Evolutionary conservation across 1,140 invertebrate species (phyloP).

Genomic region (Rhyzopertha dominica): DNA sequence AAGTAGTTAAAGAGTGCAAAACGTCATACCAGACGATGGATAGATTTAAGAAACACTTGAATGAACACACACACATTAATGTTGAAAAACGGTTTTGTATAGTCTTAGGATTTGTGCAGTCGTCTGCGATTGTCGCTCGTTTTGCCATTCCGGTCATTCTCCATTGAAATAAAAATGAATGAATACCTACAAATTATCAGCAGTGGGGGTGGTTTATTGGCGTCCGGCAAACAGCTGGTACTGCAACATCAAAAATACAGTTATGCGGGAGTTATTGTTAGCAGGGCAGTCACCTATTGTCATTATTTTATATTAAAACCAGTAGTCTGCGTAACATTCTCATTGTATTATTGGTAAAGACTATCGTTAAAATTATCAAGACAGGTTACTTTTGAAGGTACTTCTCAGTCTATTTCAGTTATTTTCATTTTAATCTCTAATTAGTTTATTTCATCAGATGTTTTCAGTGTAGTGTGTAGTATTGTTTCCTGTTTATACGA

Average conservation of each 20-base stretch:
- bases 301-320: no score
- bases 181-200: slow-evolving; percentile 32
- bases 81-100: slow-evolving; percentile 5
- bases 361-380: no score
- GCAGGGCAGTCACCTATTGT: no score
- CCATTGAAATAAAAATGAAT: slow-evolving; percentile 22
- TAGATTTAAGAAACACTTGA: slow-evolving; percentile 22
- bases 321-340: no score
- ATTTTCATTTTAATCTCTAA: no score
- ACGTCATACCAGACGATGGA: slow-evolving; percentile 19
- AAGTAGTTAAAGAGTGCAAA: no score
- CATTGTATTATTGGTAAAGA: no score
- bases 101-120: slow-evolving; percentile 20
- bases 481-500: no score
- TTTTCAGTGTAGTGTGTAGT: no score
- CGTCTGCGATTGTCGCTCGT: slow-evolving; percentile 38
- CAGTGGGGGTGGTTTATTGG: slow-evolving; percentile 51
- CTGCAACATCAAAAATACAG: slow-evolving; percentile 58
- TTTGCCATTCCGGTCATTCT: slow-evolving; percentile 35
- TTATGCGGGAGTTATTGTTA: slow-evolving; percentile 31
- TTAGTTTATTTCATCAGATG: no score
- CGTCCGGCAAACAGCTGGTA: slow-evolving; percentile 69
- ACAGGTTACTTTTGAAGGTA: no score
- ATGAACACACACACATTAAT: slow-evolving; percentile 10
- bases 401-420: no score